Conservation (phyloP, 53 echinoderm and acorn worm species). For the Crossaster papposus region DNA sequence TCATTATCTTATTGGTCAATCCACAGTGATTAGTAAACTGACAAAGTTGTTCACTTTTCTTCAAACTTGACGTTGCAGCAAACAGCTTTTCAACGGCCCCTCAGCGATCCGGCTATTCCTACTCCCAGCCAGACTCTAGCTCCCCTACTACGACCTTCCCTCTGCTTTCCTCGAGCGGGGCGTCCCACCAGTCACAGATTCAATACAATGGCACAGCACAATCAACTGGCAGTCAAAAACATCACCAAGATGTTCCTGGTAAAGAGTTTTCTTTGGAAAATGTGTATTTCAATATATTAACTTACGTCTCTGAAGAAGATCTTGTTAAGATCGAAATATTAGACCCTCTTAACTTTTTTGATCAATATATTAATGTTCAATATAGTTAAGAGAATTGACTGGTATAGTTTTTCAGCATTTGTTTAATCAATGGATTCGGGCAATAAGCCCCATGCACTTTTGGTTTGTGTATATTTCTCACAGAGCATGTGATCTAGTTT, state of each 20-base stretch:
- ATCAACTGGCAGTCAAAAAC: not conserved
- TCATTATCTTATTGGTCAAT: too few species aligned
- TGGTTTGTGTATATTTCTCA: too few species aligned
- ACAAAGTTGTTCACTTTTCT: not conserved
- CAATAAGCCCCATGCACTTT: too few species aligned
- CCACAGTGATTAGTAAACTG: not conserved
- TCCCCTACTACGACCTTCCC: constrained; percentile 10
- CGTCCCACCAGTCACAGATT: not conserved
- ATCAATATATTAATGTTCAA: too few species aligned
- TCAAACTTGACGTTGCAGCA: not conserved
- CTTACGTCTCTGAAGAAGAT: too few species aligned
- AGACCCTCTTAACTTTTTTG: too few species aligned
- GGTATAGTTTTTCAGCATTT: too few species aligned
- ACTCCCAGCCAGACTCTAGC: constrained; percentile 32
- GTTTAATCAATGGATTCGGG: too few species aligned
- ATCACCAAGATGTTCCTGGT: constrained; percentile 1
- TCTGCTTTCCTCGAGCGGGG: not conserved
- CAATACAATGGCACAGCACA: constrained; percentile 21
- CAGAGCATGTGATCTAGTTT: too few species aligned
- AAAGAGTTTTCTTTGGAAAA: not conserved
- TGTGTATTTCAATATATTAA: too few species aligned
- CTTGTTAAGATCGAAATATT: too few species aligned
- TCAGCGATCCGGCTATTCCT: constrained; percentile 46
- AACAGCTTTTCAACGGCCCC: constrained; percentile 32
- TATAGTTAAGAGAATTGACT: too few species aligned